These are phyloP conservation scores for Achlya flavicornis DNA, from an alignment of 2,888 invertebrate species.

Conservation along the genomic window DNA sequence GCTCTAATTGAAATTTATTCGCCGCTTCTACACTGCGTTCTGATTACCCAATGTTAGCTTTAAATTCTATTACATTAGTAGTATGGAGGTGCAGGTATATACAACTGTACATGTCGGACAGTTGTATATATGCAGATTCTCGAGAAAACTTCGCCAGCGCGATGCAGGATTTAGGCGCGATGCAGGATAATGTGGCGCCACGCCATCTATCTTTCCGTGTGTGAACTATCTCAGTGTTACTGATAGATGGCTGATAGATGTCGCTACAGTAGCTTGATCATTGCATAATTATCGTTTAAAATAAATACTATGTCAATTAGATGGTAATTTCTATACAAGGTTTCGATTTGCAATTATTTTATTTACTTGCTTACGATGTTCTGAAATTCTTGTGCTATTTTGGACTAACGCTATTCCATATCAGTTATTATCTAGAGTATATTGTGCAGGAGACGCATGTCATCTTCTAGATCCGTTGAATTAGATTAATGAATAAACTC, in stretches of 20 bases:
- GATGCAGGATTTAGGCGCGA: too few species aligned
- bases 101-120: too few species aligned
- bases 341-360: background rate
- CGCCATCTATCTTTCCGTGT: too few species aligned
- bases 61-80: slow-evolving; percentile 17
- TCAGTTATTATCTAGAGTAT: background rate
- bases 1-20: slow-evolving; percentile 81
- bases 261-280: slow-evolving; percentile 11
- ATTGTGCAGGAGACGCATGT: slow-evolving; percentile 5
- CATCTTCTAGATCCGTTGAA: slow-evolving; percentile 12
- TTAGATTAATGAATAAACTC: slow-evolving; percentile 67
- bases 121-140: too few species aligned
- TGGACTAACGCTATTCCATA: background rate
- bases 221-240: too few species aligned
- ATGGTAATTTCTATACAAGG: background rate
- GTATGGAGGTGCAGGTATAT: too few species aligned
- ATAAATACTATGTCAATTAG: slow-evolving; percentile 11
- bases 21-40: slow-evolving; percentile 47
- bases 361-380: background rate
- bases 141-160: too few species aligned
- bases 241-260: too few species aligned
- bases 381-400: background rate
- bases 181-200: too few species aligned
- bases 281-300: slow-evolving; percentile 10
- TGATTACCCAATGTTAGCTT: slow-evolving; percentile 56